Percentiles rank a stretch among this genome's conserved stretches.
Evolutionary conservation across 2,797 vertebrate species (phyloP).

Genomic region (Pseudotriccus pelzelni): DNA sequence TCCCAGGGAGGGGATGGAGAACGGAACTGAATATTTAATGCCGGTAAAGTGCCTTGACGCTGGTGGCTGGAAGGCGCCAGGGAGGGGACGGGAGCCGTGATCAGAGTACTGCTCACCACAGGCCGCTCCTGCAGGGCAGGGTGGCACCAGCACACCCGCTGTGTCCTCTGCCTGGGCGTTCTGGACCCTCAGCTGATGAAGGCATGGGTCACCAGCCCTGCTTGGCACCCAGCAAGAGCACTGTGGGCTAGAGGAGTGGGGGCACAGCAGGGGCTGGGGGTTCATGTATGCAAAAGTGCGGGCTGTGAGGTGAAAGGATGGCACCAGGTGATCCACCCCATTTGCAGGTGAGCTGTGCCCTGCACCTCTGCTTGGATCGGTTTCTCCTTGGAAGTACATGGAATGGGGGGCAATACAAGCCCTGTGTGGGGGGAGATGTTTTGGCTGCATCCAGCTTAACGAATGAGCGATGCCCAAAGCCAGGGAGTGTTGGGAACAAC

Average conservation of each 20-base stretch:
- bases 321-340: rapidly evolving
- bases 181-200: background rate
- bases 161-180: background rate
- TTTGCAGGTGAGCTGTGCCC: background rate
- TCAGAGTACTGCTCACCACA: background rate
- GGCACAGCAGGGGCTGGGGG: background rate
- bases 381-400: background rate
- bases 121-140: rapidly evolving
- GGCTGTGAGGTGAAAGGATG: background rate
- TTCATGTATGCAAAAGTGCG: rapidly evolving
- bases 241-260: background rate
- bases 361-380: background rate
- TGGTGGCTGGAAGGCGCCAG: background rate
- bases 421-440: rapidly evolving
- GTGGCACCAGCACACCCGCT: rapidly evolving
- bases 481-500: background rate
- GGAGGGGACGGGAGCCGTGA: background rate
- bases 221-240: background rate
- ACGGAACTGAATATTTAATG: constrained; percentile 52
- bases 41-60: background rate
- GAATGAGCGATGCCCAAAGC: background rate
- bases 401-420: background rate
- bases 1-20: background rate
- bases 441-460: background rate
- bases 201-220: rapidly evolving